phyloP scores from a whole-genome alignment of 2,888 invertebrate species.

The Amphimallon solstitiale region DNA sequence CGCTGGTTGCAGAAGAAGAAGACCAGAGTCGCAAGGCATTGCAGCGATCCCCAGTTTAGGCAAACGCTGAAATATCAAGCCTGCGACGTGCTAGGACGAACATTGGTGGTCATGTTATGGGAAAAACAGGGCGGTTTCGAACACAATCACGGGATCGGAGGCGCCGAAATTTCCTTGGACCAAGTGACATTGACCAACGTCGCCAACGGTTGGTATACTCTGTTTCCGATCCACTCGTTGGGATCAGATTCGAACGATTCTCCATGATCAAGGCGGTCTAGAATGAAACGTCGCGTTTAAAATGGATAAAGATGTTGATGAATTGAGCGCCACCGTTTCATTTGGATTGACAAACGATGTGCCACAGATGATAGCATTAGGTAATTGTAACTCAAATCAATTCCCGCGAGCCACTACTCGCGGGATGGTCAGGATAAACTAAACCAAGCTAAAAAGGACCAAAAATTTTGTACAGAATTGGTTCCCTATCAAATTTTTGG shows the following conservation, averaged over 20 bases:
- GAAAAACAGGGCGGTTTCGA: conserved; percentile 89
- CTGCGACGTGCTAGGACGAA: conserved; percentile 80
- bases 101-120: conserved; percentile 92
- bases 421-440: background rate
- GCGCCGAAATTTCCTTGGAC: conserved; percentile 87
- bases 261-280: conserved; percentile 57
- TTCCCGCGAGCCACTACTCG: background rate
- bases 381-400: background rate
- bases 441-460: conserved; percentile 32
- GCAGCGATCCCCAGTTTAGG: conserved; percentile 85
- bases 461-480: conserved; percentile 29
- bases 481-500: conserved; percentile 13
- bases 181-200: conserved; percentile 81
- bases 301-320: conserved; percentile 42
- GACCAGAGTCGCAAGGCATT: conserved; percentile 84
- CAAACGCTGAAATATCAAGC: conserved; percentile 90
- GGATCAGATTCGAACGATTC: conserved; percentile 73
- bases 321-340: too few relatives aligned
- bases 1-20: conserved; percentile 92
- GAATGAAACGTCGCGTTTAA: conserved; percentile 23
- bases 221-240: conserved; percentile 87
- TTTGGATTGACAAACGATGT: conserved; percentile 10
- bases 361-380: conserved; percentile 4
- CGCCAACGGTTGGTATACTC: conserved; percentile 90
- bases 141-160: conserved; percentile 83